Conservation (phyloP, 2,113 vertebrate species). For the Mus pahari region DNA sequence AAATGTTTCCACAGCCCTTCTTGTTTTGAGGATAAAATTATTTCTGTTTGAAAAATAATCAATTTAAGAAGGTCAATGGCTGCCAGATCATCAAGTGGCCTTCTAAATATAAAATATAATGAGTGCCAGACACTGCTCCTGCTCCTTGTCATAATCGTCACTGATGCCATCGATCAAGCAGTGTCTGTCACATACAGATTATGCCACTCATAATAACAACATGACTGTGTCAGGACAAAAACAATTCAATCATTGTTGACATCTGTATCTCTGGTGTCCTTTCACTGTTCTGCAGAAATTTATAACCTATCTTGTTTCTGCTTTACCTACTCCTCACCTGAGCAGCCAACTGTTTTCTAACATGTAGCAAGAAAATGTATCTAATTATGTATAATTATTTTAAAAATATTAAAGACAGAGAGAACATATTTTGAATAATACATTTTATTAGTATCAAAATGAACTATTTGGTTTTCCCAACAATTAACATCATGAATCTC, state of each 20-base stretch:
- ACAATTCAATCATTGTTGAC: not conserved
- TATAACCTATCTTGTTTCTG: not conserved
- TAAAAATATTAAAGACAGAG: not conserved
- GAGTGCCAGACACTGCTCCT: not conserved
- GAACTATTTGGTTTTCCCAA: not conserved
- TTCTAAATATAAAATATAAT: not conserved
- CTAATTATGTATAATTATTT: not conserved
- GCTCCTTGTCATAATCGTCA: not conserved
- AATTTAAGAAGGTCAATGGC: not conserved
- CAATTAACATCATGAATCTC: not conserved
- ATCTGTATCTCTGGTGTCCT: not conserved
- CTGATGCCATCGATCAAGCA: not conserved
- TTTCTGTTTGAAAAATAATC: not conserved
- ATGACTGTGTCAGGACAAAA: not conserved
- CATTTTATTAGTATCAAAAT: slow-evolving; percentile 36
- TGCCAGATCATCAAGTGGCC: not conserved
- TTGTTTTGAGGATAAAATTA: slow-evolving; percentile 19
- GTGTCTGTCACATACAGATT: not conserved
- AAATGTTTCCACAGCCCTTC: not conserved
- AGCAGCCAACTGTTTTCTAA: not conserved
- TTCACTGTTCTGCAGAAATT: not conserved
- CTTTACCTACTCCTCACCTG: not conserved
- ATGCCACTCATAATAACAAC: not conserved
- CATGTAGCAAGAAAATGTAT: not conserved
- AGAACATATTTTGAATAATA: not conserved